Conservation (phyloP, 2,797 vertebrate species). For the Sebastes hopkinsi region DNA sequence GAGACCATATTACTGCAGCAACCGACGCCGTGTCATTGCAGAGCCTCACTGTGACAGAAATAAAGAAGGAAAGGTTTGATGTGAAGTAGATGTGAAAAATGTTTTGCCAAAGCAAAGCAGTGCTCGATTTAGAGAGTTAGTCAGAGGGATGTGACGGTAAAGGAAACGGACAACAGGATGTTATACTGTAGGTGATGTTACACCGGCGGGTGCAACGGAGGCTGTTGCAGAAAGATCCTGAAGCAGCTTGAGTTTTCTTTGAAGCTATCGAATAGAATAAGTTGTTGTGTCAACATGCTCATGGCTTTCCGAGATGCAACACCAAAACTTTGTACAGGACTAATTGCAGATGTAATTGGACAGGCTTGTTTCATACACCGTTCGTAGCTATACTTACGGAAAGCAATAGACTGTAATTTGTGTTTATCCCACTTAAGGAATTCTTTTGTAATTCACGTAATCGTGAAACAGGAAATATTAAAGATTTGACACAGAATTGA, state of each 20-base stretch:
- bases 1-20: no score
- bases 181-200: neutral
- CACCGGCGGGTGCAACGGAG: neutral
- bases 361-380: neutral
- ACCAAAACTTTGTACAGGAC: neutral
- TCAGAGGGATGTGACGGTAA: neutral
- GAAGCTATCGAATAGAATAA: neutral
- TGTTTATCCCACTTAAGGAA: no score
- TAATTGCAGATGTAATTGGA: neutral
- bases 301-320: neutral
- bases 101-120: neutral
- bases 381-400: no score
- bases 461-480: no score
- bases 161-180: neutral
- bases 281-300: neutral
- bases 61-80: no score
- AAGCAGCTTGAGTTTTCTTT: neutral
- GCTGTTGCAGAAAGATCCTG: neutral
- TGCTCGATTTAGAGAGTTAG: neutral
- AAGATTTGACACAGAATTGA: no score
- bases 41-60: no score
- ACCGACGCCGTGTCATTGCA: no score
- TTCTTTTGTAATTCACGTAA: fast-evolving
- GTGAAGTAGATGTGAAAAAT: no score
- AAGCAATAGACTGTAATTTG: fast-evolving